Percentiles rank a stretch among this genome's conserved stretches.
These are phyloP conservation scores for Epinephelus cyanopodus DNA, from an alignment of 2,113 vertebrate genomes.

Conservation along the genomic window DNA sequence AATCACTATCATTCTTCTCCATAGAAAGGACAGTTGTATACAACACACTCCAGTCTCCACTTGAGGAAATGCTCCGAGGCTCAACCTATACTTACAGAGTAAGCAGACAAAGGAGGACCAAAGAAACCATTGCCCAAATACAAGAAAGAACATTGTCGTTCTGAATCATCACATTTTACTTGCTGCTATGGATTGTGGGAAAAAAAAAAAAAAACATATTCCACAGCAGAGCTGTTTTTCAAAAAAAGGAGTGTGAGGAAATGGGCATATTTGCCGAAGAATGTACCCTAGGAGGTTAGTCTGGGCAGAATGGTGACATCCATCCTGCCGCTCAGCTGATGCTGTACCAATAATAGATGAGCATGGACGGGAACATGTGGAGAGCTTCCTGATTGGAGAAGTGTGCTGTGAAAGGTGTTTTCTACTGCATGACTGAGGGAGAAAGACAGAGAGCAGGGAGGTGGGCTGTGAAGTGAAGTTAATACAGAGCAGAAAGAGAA, in stretches of 20 bases:
- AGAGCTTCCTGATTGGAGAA: conserved; percentile 29
- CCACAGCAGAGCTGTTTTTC: neutral
- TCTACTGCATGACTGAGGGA: conserved; percentile 5
- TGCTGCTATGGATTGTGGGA: neutral
- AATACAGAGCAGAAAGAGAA: neutral
- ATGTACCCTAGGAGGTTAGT: conserved; percentile 25
- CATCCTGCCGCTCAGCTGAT: conserved; percentile 23
- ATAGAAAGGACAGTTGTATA: conserved; percentile 25
- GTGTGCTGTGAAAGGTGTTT: conserved; percentile 5
- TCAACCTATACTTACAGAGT: conserved; percentile 11
- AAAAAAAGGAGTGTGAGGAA: neutral
- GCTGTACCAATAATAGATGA: conserved; percentile 45
- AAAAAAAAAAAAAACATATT: conserved; percentile 1
- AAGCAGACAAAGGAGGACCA: neutral
- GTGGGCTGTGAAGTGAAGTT: neutral
- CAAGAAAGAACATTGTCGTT: neutral
- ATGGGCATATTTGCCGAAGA: conserved; percentile 38
- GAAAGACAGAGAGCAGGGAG: neutral
- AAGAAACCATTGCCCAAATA: neutral
- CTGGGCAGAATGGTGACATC: conserved; percentile 31
- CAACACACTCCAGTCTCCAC: neutral
- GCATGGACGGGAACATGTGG: conserved; percentile 22
- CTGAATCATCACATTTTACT: neutral
- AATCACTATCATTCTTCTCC: conserved; percentile 46
- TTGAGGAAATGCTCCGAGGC: neutral